phyloP scores from a whole-genome alignment of 2,113 vertebrate species.

The Aldabrachelys gigantea region DNA sequence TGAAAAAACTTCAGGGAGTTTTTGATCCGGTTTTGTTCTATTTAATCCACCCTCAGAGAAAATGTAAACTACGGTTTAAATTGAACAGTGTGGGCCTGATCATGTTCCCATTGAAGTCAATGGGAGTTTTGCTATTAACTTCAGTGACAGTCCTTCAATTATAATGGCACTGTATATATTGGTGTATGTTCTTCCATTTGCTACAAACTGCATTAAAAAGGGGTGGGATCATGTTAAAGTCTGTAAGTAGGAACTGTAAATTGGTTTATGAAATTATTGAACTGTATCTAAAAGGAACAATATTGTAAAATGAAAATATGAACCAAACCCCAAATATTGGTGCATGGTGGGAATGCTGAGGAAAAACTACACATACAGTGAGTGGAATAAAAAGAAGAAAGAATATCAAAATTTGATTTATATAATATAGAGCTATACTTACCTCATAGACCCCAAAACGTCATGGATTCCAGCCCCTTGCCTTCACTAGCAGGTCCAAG shows the following conservation, averaged over 20 bases:
- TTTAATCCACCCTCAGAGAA: not conserved
- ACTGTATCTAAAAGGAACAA: conserved; percentile 13
- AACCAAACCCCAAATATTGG: not conserved
- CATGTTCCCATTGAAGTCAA: not conserved
- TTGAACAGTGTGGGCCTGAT: not conserved
- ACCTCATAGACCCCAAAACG: no score
- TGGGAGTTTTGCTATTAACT: not conserved
- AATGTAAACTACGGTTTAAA: not conserved
- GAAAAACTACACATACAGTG: not conserved
- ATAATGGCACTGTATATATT: not conserved
- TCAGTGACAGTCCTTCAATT: not conserved
- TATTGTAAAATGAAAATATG: not conserved
- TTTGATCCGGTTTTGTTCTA: not conserved
- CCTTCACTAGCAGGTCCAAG: no score
- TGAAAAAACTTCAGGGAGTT: not conserved
- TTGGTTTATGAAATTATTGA: conserved; percentile 25
- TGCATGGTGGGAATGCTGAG: not conserved
- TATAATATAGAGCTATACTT: no score
- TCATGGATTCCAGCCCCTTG: no score
- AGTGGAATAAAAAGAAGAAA: conserved; percentile 11
- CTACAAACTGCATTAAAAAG: conserved; percentile 1
- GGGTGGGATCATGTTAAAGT: not conserved
- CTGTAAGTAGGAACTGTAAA: not conserved
- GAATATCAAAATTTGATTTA: not conserved
- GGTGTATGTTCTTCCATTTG: not conserved